Evolutionary conservation across 2,888 invertebrate genomes (phyloP).

Genomic region (Lypha dubia): DNA sequence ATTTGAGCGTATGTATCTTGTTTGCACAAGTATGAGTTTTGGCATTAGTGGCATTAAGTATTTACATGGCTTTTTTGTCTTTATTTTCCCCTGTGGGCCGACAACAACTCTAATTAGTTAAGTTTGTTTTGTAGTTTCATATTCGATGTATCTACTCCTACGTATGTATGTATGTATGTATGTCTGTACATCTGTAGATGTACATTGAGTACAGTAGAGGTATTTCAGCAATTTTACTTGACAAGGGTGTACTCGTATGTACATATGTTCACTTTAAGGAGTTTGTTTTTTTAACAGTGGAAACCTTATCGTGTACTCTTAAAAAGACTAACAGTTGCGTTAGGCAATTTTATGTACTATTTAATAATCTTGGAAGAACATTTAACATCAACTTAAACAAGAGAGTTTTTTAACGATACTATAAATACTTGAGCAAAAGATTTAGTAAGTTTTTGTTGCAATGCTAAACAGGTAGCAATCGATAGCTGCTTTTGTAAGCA

Average conservation of each 20-base stretch:
- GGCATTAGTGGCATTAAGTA: constrained; percentile 65
- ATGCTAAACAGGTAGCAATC: background rate
- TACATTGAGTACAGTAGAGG: background rate
- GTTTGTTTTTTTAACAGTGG: constrained; percentile 11
- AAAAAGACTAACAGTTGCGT: constrained; percentile 16
- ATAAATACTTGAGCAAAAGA: background rate
- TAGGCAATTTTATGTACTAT: constrained; percentile 15
- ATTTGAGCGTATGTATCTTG: constrained; percentile 18
- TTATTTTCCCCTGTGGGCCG: constrained; percentile 62
- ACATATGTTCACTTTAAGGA: constrained; percentile 14
- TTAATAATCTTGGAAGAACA: constrained; percentile 18
- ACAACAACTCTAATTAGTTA: constrained; percentile 71
- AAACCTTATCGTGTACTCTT: constrained; percentile 26
- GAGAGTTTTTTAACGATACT: constrained; percentile 1
- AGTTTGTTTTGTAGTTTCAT: constrained; percentile 67
- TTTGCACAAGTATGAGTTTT: constrained; percentile 46
- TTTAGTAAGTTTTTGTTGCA: background rate
- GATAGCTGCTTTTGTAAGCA: background rate
- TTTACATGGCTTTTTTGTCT: constrained; percentile 70
- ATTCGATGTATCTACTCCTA: constrained; percentile 21
- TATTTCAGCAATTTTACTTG: constrained; percentile 39
- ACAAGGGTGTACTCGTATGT: constrained; percentile 20
- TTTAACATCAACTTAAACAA: constrained; percentile 23
- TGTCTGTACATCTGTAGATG: background rate
- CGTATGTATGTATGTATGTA: background rate